These are phyloP conservation scores for Clupea harengus DNA, from an alignment of 2,113 vertebrate genomes.

Conservation along the genomic window DNA sequence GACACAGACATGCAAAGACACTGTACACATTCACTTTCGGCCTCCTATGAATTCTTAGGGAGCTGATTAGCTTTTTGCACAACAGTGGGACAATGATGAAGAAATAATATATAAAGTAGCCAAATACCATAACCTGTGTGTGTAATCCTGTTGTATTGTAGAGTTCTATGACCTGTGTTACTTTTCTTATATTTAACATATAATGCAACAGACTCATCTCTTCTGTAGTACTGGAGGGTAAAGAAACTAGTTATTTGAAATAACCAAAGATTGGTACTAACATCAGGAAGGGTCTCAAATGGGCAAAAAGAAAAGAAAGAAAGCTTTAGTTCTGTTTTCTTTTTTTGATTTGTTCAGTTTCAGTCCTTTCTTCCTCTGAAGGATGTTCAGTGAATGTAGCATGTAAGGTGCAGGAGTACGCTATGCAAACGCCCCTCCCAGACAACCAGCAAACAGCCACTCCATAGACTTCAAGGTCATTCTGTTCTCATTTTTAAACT, in stretches of 20 bases:
- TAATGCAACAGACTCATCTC: slow-evolving; percentile 27
- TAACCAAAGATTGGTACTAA: slow-evolving; percentile 77
- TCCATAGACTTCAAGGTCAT: slow-evolving; percentile 28
- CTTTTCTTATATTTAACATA: slow-evolving; percentile 50
- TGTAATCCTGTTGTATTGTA: slow-evolving; percentile 21
- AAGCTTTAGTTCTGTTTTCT: slow-evolving; percentile 21
- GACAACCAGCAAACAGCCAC: slow-evolving; percentile 65
- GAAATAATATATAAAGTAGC: slow-evolving; percentile 35
- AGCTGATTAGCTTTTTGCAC: slow-evolving; percentile 37
- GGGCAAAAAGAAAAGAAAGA: neutral
- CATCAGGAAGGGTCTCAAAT: slow-evolving; percentile 19
- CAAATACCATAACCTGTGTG: slow-evolving; percentile 24
- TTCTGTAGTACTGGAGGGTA: neutral
- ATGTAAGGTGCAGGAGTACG: slow-evolving; percentile 76
- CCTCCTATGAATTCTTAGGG: slow-evolving; percentile 13
- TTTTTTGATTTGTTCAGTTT: slow-evolving; percentile 23
- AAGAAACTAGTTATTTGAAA: slow-evolving; percentile 49
- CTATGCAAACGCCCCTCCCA: slow-evolving; percentile 77
- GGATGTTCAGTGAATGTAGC: slow-evolving; percentile 75
- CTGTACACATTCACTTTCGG: slow-evolving; percentile 2
- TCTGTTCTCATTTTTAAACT: slow-evolving; percentile 18
- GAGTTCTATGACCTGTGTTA: slow-evolving; percentile 24
- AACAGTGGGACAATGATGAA: slow-evolving; percentile 24
- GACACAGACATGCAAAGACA: neutral
- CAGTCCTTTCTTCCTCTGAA: slow-evolving; percentile 47